A percentile compares a stretch with the other conserved stretches of the same genome.
These are phyloP conservation scores for Caracal caracal DNA, from an alignment of 2,113 vertebrate species.

Conservation along the genomic window DNA sequence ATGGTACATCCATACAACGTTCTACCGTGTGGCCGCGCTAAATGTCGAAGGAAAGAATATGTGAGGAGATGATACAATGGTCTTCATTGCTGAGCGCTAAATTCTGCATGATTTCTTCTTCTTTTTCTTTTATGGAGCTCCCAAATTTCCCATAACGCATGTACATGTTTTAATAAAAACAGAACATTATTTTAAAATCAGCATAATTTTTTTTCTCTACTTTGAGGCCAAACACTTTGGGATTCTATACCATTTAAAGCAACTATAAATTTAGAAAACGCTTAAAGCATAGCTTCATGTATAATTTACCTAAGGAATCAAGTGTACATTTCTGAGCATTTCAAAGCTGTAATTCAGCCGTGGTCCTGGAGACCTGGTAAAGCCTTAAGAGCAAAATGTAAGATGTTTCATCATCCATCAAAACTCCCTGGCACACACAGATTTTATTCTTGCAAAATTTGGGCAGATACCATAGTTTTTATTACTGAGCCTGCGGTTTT, in stretches of 20 bases:
- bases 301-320: constrained; percentile 60
- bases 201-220: background rate
- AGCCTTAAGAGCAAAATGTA: constrained; percentile 27
- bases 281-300: background rate
- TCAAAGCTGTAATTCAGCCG: constrained; percentile 35
- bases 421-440: background rate
- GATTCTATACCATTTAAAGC: background rate
- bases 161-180: background rate
- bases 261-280: constrained; percentile 50
- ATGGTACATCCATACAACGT: background rate
- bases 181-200: background rate
- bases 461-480: accelerated
- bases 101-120: background rate
- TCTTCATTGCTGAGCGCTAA: background rate
- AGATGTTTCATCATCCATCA: background rate
- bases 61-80: background rate
- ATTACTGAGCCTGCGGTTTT: background rate
- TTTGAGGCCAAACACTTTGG: constrained; percentile 1
- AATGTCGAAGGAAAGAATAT: background rate
- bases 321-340: background rate
- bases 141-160: background rate
- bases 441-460: constrained; percentile 42
- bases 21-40: background rate
- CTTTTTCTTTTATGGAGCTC: background rate
- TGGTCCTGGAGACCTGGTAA: constrained; percentile 52